Percentiles rank a stretch among this genome's conserved stretches.
phyloP scores from a whole-genome alignment of 2,888 invertebrate genomes.

The Notodonta ziczac region DNA sequence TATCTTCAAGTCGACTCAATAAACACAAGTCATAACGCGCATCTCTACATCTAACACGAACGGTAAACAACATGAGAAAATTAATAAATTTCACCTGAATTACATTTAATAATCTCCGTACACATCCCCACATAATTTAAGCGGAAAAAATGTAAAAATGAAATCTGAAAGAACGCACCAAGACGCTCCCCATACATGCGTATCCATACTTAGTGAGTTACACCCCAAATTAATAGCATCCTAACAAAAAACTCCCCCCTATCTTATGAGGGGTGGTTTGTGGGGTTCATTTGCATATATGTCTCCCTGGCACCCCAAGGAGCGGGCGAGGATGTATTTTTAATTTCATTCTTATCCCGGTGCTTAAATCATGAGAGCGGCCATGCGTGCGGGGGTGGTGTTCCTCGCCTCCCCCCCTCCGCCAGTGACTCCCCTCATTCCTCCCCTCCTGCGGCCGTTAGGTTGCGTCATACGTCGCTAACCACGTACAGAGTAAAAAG shows the following conservation, averaged over 20 bases:
- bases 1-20: too few relatives aligned
- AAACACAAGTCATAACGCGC: background rate
- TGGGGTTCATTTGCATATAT: conserved; percentile 83
- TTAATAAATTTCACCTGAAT: conserved; percentile 68
- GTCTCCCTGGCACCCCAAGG: conserved; percentile 82
- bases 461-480: conserved; percentile 85
- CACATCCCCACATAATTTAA: conserved; percentile 75
- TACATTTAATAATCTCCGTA: conserved; percentile 74
- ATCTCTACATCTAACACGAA: conserved; percentile 10
- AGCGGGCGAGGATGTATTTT: conserved; percentile 82
- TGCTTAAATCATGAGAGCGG: conserved; percentile 85
- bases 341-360: conserved; percentile 85
- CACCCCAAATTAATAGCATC: conserved; percentile 85
- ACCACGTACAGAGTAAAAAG: conserved; percentile 83
- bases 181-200: conserved; percentile 57
- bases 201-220: conserved; percentile 76
- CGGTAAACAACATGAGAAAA: conserved; percentile 29
- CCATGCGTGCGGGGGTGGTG: conserved; percentile 80
- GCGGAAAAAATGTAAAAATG: conserved; percentile 63
- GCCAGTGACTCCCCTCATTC: conserved; percentile 43
- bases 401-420: conserved; percentile 43
- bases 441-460: conserved; percentile 65
- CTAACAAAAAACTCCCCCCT: conserved; percentile 82
- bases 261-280: conserved; percentile 68
- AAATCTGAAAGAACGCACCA: conserved; percentile 56